Evolutionary conservation across 2,888 invertebrate genomes (phyloP).

Genomic region (Leucophora obtusa): DNA sequence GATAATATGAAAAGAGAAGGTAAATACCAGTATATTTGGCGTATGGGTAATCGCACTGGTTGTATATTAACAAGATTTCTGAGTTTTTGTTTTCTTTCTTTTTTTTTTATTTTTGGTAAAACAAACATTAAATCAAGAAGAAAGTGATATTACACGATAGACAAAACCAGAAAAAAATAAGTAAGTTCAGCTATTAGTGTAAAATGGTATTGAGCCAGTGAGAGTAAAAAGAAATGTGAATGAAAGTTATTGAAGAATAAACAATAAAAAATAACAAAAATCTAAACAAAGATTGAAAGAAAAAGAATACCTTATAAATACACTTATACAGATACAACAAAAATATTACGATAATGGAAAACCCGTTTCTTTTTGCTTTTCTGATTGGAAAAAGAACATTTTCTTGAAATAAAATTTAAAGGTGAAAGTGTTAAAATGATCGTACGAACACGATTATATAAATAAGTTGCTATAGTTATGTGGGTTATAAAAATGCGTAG

Average conservation of each 20-base stretch:
- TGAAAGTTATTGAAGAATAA: conserved; percentile 55
- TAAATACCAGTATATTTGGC: background rate
- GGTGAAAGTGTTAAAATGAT: conserved; percentile 47
- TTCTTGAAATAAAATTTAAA: conserved; percentile 15
- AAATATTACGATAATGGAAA: conserved; percentile 28
- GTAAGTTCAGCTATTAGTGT: background rate
- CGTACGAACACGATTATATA: background rate
- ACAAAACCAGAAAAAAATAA: conserved; percentile 58
- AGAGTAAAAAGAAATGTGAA: conserved; percentile 61
- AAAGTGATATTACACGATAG: conserved; percentile 62
- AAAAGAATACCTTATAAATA: conserved; percentile 24
- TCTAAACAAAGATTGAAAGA: conserved; percentile 27
- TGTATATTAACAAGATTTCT: conserved; percentile 1
- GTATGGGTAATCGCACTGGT: background rate
- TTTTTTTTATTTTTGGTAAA: conserved; percentile 37
- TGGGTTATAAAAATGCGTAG: too few relatives aligned
- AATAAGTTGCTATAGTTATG: background rate
- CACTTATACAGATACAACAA: background rate
- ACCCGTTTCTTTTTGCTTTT: conserved; percentile 6
- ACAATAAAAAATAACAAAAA: background rate
- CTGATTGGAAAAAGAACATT: conserved; percentile 44
- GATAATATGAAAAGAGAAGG: background rate
- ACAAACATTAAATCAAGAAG: conserved; percentile 55
- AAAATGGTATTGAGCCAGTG: conserved; percentile 30
- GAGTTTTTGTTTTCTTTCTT: conserved; percentile 32